Evolutionary conservation across 2,888 invertebrate species (phyloP).

Genomic region (Andrena chrysosceles): DNA sequence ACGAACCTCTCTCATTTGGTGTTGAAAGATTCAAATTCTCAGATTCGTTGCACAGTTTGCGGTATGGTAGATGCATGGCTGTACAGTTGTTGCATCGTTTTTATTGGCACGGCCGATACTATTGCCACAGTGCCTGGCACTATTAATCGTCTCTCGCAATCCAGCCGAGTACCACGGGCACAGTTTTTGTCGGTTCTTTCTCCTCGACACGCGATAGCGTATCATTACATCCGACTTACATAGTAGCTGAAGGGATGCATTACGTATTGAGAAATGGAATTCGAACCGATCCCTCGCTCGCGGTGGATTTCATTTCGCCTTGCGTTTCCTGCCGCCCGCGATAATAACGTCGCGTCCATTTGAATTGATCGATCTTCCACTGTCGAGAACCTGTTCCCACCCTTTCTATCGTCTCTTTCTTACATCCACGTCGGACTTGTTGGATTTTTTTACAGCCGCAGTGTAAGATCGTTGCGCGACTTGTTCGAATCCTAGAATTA

Average conservation of each 20-base stretch:
- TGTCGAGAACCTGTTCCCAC: conserved; percentile 27
- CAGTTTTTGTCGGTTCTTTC: conserved; percentile 64
- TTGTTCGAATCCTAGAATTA: no score
- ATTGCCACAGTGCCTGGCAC: conserved; percentile 24
- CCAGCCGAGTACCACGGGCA: conserved; percentile 13
- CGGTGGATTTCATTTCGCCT: conserved; percentile 60
- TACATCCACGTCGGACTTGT: no score
- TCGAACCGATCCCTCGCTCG: conserved; percentile 59
- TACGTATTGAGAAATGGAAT: conserved; percentile 69
- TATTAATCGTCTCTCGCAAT: conserved; percentile 44
- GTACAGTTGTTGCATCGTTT: background rate
- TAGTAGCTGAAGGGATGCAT: conserved; percentile 51
- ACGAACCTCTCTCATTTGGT: background rate
- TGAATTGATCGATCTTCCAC: conserved; percentile 9
- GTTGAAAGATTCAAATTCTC: background rate
- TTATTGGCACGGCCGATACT: conserved; percentile 21
- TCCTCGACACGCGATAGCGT: conserved; percentile 61
- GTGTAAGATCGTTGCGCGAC: no score
- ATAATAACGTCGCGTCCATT: conserved; percentile 40
- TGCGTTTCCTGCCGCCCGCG: conserved; percentile 53
- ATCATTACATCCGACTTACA: conserved; percentile 64
- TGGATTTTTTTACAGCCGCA: no score
- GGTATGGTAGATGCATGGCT: no score
- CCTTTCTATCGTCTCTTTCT: background rate
- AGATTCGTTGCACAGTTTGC: background rate